Percentiles rank a stretch among this genome's conserved stretches.
Evolutionary conservation across 2,888 invertebrate species (phyloP).

Genomic region (Lymantria monacha): DNA sequence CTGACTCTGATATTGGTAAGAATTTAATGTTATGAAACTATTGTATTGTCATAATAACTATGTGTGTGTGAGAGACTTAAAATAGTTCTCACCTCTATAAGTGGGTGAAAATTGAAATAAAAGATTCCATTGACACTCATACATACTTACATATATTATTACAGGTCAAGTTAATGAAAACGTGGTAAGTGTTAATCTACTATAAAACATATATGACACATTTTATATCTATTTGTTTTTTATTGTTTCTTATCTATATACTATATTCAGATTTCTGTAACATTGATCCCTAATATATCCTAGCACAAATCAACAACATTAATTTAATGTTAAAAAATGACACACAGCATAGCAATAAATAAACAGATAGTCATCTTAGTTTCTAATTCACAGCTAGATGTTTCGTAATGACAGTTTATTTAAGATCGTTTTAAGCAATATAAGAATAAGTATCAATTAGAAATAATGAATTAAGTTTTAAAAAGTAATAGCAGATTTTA

Average conservation of each 20-base stretch:
- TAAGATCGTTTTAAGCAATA: not conserved
- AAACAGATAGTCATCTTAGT: not conserved
- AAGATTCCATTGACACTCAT: not conserved
- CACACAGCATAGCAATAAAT: not conserved
- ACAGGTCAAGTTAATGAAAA: too few relatives aligned
- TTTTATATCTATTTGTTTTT: too few relatives aligned
- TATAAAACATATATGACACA: too few relatives aligned
- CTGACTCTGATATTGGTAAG: too few relatives aligned
- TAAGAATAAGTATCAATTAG: slow-evolving; percentile 1
- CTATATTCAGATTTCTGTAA: too few relatives aligned
- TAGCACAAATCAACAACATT: not conserved
- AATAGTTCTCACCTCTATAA: too few relatives aligned
- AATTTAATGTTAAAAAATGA: not conserved
- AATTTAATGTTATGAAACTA: too few relatives aligned
- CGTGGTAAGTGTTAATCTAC: too few relatives aligned
- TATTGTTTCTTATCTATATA: too few relatives aligned
- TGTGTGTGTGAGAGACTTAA: too few relatives aligned
- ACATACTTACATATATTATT: not conserved
- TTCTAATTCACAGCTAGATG: not conserved
- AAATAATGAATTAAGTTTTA: slow-evolving; percentile 4
- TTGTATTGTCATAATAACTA: too few relatives aligned
- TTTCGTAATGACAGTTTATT: not conserved
- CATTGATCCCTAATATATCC: too few relatives aligned
- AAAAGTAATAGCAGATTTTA: not conserved
- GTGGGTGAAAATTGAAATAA: not conserved